Evolutionary conservation across 2,797 vertebrate genomes (phyloP), one percentile per base, ranked within the genome.

Genomic region (Myripristis murdjan): DNA sequence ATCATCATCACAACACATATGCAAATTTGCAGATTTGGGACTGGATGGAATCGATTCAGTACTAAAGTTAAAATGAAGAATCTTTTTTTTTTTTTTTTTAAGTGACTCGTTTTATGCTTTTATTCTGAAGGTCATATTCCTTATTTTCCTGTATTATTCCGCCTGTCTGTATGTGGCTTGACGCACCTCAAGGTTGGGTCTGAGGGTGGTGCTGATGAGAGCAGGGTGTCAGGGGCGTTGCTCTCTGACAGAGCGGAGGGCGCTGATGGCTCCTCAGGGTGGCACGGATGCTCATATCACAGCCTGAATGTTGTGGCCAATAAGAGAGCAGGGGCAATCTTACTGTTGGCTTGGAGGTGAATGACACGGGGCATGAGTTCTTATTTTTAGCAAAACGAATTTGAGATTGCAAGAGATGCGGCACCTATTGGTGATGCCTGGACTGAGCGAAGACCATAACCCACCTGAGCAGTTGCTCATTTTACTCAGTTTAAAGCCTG

Each of bases 161-260:
- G 20, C 8, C 10, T 58, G 33, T 15, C 12, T 64, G 4, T 35
- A 47, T 62, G 2, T 51, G 46, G 7, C 75, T 90, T 90, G 87
- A 87, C 39, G 24, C 41, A 54, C 64, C 31, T 52, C 58, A n/a
- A 23, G 63, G 66, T 11, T 12, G 48, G 49, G 76, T 60, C 43
- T 56, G 82, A 75, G 83, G 81, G 77, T 87, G 91, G 83, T 91
- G 87, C 90, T 92, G 88, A 90, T 87, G 89, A 83, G 84, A 90
- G 83, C 60, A 57, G 80, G 75, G 66, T 55, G 72, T 51, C 73
- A 78, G 89, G 85, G 85, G 90, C 78, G 87, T 83, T 53, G 74
- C 76, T 75, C 63, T 9, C 57, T 53, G 69, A 80, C 74, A 76
- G 76, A 70, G 73, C 79, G 3, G 33, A 76, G 73, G 75, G 15